Evolutionary conservation across 2,888 invertebrate genomes (phyloP), one percentile per base, ranked within the genome.

Genomic region (Lochmaea capreae): DNA sequence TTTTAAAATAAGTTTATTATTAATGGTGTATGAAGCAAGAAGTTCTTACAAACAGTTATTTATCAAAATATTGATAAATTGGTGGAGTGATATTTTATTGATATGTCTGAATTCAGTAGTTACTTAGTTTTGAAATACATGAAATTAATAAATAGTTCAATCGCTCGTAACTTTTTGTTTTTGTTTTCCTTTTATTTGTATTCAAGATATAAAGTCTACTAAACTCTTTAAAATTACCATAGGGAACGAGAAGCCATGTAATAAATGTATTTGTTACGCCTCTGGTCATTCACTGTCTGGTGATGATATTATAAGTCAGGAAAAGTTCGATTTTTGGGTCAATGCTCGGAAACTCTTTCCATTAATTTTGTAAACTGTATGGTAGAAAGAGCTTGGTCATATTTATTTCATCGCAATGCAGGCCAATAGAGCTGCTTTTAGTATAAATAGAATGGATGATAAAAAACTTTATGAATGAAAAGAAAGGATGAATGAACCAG

Each of bases 281-380:
- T 1, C 43, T 67, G 57, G 52, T n/a, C 57, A 58, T 39, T 26
- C 43, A 42, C 42, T 67, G 67, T 67, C 59, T 61, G 62, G 22
- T 70, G 65, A 70, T 70, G 65, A 57, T 70, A 57, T 70, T 63
- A 57, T 63, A 70, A 70, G 65, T 70, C 62, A 42, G 70, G 70
- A 70, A 70, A 57, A 63, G 70, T 49, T 33, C 70, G 65, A 65
- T 70, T 70, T 70, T 70, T 70, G 62, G 70, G 70, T 70, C 70
- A 63, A 5, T 26, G 65, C 63, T 63, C 70, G 70, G 58, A 70
- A 70, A 65, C 65, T 63, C 33, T 61, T 49, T 54, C 70, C 70
- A 70, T 63, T 63, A 70, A 70, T 70, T 65, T 70, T 65, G 63
- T 52, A 61, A 69, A 69, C 54, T 70, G 39, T 10, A n/a, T 42